phyloP scores from a whole-genome alignment of 2,888 invertebrate genomes.

The Melangyna quadrimaculata region DNA sequence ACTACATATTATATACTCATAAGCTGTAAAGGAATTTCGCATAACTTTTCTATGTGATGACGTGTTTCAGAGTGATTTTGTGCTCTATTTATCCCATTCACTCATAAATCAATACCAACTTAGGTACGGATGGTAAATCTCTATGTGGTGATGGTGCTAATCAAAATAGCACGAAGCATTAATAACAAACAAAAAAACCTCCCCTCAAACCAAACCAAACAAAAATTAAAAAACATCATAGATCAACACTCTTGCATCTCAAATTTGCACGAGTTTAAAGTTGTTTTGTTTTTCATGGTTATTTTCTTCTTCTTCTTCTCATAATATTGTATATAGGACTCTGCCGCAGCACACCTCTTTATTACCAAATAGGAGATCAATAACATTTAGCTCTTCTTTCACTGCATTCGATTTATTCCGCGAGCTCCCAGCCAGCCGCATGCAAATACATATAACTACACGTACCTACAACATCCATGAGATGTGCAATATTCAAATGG shows the following conservation, averaged over 20 bases:
- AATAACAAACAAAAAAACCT: not conserved
- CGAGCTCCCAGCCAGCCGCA: not conserved
- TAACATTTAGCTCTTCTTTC: constrained; percentile 53
- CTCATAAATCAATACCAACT: constrained; percentile 33
- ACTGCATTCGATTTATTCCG: constrained; percentile 49
- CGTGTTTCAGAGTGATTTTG: constrained; percentile 32
- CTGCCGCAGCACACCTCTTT: constrained; percentile 27
- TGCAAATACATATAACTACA: not conserved
- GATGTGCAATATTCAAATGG: constrained; percentile 63
- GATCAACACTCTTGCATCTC: constrained; percentile 47
- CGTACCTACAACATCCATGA: not conserved
- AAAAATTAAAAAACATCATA: constrained; percentile 14
- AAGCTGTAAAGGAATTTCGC: not conserved
- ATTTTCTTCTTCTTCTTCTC: not conserved
- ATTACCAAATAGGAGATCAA: constrained; percentile 71
- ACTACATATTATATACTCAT: not conserved
- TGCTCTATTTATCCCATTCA: constrained; percentile 61
- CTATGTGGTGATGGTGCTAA: constrained; percentile 55
- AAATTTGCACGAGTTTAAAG: constrained; percentile 55
- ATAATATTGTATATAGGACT: not conserved
- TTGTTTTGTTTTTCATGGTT: constrained; percentile 28
- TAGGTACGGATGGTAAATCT: constrained; percentile 27
- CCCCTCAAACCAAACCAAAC: constrained; percentile 32
- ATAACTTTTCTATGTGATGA: not conserved
- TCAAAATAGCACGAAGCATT: constrained; percentile 58